A percentile compares a stretch with the other conserved stretches of the same genome.
Conservation (phyloP, 1,140 invertebrate species). For the Listronotus oregonensis region DNA sequence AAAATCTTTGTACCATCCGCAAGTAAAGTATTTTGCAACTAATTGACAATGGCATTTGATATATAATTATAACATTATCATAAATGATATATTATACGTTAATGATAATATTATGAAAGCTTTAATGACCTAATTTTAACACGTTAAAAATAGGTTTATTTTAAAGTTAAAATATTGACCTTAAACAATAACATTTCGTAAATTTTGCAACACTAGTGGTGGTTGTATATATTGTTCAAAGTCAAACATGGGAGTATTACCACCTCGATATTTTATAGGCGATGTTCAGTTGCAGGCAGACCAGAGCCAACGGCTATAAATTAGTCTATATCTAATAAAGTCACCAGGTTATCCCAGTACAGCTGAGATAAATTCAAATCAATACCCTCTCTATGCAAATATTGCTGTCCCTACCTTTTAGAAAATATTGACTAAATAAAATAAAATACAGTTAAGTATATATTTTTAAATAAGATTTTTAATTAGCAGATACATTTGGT, state of each 20-base stretch:
- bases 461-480: no score
- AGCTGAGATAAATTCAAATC: conserved; percentile 52
- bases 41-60: no score
- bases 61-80: no score
- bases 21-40: no score
- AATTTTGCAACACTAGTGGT: neutral
- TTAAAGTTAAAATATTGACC: neutral
- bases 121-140: no score
- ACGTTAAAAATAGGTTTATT: no score
- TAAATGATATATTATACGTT: no score
- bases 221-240: conserved; percentile 27
- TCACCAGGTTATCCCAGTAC: conserved; percentile 52
- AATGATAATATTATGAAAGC: no score
- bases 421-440: no score
- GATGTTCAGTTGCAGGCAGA: conserved; percentile 46
- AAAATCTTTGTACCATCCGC: no score
- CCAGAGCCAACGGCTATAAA: conserved; percentile 53
- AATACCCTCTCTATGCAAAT: conserved; percentile 49
- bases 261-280: conserved; percentile 50
- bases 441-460: no score
- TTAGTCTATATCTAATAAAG: conserved; percentile 57
- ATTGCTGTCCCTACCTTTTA: neutral
- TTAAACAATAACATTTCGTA: conserved; percentile 2
- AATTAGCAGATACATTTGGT: no score
- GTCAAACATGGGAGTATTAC: conserved; percentile 37